Conservation (phyloP, 2,113 vertebrate species). For the Sceloporus undulatus region DNA sequence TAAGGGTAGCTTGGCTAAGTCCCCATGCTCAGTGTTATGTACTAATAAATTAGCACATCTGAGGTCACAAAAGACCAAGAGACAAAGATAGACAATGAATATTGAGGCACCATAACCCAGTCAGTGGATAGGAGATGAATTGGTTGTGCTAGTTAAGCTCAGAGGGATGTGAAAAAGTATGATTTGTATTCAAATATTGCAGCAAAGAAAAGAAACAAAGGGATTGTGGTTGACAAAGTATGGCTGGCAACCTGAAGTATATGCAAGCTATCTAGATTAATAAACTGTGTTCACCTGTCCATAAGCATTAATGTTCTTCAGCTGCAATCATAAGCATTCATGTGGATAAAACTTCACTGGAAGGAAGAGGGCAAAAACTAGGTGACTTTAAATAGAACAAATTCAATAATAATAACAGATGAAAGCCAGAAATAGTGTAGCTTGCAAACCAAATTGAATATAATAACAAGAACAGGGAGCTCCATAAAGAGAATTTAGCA, state of each 20-base stretch:
- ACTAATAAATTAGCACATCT: not conserved
- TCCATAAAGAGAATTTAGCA: constrained; percentile 2
- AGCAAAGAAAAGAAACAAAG: not conserved
- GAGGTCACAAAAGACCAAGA: constrained; percentile 10
- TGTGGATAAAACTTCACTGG: constrained; percentile 29
- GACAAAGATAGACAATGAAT: constrained; percentile 5
- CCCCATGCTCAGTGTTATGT: not conserved
- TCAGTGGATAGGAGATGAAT: constrained; percentile 2
- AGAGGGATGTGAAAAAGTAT: constrained; percentile 1
- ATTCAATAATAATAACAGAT: not conserved
- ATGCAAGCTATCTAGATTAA: constrained; percentile 8
- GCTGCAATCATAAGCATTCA: constrained; percentile 11
- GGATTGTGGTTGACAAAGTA: constrained; percentile 14
- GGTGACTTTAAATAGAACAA: not conserved
- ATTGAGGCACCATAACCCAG: not conserved
- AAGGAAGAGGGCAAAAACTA: constrained; percentile 6
- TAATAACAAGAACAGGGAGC: not conserved
- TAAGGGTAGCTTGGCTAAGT: not conserved
- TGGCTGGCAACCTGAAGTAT: constrained; percentile 2
- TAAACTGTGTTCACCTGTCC: constrained; percentile 5
- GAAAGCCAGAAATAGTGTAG: constrained; percentile 2
- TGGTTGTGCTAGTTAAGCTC: constrained; percentile 3
- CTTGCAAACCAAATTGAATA: not conserved
- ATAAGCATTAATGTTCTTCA: not conserved
- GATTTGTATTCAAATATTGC: constrained; percentile 10